Conservation (phyloP, 2,797 vertebrate genomes). For the Mormyrops attenuatus region DNA sequence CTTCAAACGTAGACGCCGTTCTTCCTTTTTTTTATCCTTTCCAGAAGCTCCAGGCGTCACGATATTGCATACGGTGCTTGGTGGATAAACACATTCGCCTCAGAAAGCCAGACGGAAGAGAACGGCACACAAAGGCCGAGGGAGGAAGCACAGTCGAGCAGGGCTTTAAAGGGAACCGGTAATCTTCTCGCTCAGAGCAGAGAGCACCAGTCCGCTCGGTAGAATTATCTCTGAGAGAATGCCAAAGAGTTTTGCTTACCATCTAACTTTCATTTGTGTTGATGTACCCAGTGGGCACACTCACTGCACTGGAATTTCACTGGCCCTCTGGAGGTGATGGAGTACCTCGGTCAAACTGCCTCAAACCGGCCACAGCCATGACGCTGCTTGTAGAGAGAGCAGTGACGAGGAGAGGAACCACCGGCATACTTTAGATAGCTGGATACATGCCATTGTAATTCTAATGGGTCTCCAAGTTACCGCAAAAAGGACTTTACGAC, state of each 20-base stretch:
- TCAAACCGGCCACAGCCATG: background rate
- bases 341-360: background rate
- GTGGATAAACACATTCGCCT: background rate
- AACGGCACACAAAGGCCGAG: background rate
- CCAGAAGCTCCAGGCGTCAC: background rate
- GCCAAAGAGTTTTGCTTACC: background rate
- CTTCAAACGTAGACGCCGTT: background rate
- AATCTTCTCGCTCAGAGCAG: background rate
- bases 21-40: background rate
- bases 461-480: background rate
- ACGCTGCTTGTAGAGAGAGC: background rate
- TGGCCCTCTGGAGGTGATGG: background rate
- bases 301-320: background rate
- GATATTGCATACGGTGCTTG: conserved; percentile 10
- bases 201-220: background rate
- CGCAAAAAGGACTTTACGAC: background rate
- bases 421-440: background rate
- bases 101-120: background rate
- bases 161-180: background rate
- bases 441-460: background rate
- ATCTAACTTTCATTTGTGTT: background rate
- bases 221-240: background rate
- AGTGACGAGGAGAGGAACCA: background rate
- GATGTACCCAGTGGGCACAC: background rate
- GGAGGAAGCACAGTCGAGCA: background rate